phyloP scores from a whole-genome alignment of 2,888 invertebrate genomes.

The Leucoma salicis region DNA sequence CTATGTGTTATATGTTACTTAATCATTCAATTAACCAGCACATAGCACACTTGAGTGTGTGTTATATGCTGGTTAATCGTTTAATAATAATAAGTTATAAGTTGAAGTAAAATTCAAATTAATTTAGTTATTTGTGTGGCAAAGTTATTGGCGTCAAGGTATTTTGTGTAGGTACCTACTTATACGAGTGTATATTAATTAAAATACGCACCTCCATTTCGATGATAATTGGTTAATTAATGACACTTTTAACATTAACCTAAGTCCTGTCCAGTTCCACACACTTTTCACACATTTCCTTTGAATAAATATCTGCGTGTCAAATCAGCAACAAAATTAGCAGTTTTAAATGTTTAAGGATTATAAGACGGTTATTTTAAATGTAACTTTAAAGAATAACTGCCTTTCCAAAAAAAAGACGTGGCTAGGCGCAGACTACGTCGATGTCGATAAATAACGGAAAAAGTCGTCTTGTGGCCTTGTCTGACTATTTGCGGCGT shows the following conservation, averaged over 20 bases:
- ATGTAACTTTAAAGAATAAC: constrained; percentile 33
- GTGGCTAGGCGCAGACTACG: constrained; percentile 43
- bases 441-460: constrained; percentile 56
- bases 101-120: too few species aligned
- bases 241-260: not conserved
- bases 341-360: constrained; percentile 4
- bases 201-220: not conserved
- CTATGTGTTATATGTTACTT: too few species aligned
- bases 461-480: constrained; percentile 61
- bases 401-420: constrained; percentile 42
- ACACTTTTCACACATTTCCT: too few species aligned
- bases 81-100: too few species aligned
- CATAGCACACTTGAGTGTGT: too few species aligned
- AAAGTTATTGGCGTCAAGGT: too few species aligned
- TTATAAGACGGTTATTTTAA: constrained; percentile 4
- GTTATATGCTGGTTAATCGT: too few species aligned
- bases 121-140: too few species aligned
- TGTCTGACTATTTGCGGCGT: constrained; percentile 70
- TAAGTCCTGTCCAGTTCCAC: too few species aligned
- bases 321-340: constrained; percentile 8
- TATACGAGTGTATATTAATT: too few species aligned
- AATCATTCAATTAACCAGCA: too few species aligned
- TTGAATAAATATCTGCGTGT: not conserved
- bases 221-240: not conserved
- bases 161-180: too few species aligned